Base-by-base conservation (phyloP, 2,888 invertebrate genomes). In the Xestia xanthographa region DNA sequence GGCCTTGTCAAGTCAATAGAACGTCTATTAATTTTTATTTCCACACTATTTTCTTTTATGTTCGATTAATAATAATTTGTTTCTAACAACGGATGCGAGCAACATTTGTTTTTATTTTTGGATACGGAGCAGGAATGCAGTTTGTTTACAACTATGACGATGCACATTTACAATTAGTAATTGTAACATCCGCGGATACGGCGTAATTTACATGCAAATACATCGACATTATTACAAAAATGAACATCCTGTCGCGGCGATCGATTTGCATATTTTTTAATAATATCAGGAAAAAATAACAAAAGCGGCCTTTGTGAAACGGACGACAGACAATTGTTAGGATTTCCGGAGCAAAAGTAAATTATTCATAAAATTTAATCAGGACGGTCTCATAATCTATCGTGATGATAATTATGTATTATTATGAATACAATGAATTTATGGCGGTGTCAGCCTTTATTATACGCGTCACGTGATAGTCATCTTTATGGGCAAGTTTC, bases 261-360 rank as follows among this genome's bases (percentile, higher is more conserved):
- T 96, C 93, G 96, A 96, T 96, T 96, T 95, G 96, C 96, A 96
- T 96, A 96, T 96, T 96, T 96, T 95, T 96, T 95, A 93, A 95
- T 95, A 95, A 95, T 93, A 95, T 95, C 93, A 93, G 91, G 91
- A 91, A 92, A 93, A 93, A 93, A 93, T 92, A 95, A 95, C 95
- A 95, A 95, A 94, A 94, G 93, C 89, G 87, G 89, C 91, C 89
- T 91, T 90, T 94, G 94, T 92, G 92, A 92, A 94, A 93, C 92
- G 91, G 88, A 91, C 91, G 92, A 90, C 88, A 87, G 85, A 90
- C 95, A 92, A 94, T 95, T 94, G 96, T 95, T 92, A 91, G 92
- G 90, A 92, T 93, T 94, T 96, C 96, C 96, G 96, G 94, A 86
- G 88, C 89, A 88, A 89, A 92, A 85, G 92, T 92, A 91, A 94